Evolutionary conservation across 2,797 vertebrate species (phyloP).

Genomic region (Mallotus villosus): DNA sequence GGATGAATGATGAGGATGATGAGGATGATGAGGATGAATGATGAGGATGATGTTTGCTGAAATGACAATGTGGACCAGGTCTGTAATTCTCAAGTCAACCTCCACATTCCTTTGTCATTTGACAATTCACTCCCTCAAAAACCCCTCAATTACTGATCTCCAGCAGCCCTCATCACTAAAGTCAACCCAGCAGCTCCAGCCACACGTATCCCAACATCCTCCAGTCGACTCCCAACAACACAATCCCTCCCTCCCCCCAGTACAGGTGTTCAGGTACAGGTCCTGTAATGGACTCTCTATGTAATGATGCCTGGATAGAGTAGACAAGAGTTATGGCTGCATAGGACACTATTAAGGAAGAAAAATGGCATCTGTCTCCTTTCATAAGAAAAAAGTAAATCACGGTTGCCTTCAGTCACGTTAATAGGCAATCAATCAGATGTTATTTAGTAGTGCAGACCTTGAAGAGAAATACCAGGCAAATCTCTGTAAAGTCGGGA

Average conservation of each 20-base stretch:
- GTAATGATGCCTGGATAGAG: slow-evolving; percentile 62
- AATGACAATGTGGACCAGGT: neutral
- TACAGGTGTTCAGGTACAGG: too few relatives aligned
- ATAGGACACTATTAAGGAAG: slow-evolving; percentile 66
- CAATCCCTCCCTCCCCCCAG: slow-evolving; percentile 24
- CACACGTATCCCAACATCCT: neutral
- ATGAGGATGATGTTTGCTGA: too few relatives aligned
- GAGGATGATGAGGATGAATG: too few relatives aligned
- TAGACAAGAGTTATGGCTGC: slow-evolving; percentile 65
- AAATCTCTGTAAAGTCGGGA: neutral
- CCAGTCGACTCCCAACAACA: slow-evolving; percentile 39
- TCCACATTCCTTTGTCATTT: neutral
- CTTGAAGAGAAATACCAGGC: slow-evolving; percentile 41
- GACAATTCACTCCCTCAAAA: neutral
- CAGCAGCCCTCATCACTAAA: too few relatives aligned
- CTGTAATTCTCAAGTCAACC: neutral
- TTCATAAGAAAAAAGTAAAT: slow-evolving; percentile 67
- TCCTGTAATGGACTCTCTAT: slow-evolving; percentile 56
- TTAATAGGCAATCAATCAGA: slow-evolving; percentile 73
- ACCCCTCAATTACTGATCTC: too few relatives aligned
- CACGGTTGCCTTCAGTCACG: slow-evolving; percentile 61
- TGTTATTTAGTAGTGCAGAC: slow-evolving; percentile 61
- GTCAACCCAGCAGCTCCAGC: too few relatives aligned
- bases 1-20: too few relatives aligned
- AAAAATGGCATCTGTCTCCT: slow-evolving; percentile 72